These are phyloP conservation scores for Sarotherodon lohbergeri DNA, from an alignment of 2,113 vertebrate genomes.

Conservation along the genomic window DNA sequence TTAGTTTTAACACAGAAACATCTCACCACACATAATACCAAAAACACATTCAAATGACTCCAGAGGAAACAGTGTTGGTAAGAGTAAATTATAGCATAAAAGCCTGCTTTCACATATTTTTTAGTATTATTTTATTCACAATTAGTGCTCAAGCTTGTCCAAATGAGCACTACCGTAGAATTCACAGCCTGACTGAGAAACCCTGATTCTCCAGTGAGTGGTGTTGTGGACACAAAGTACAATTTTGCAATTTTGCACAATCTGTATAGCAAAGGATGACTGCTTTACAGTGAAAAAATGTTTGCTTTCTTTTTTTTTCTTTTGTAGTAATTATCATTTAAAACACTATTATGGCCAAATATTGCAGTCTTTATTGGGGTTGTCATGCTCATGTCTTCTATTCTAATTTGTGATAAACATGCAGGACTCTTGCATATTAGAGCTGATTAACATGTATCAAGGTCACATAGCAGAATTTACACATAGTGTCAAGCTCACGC, in stretches of 20 bases:
- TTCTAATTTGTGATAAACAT: not conserved
- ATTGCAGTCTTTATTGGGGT: not conserved
- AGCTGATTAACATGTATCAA: not conserved
- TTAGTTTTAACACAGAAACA: conserved; percentile 25
- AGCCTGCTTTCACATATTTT: conserved; percentile 10
- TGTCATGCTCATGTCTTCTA: not conserved
- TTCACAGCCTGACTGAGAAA: not conserved
- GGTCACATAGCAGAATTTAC: not conserved
- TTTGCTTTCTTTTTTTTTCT: not conserved
- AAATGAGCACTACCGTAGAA: not conserved
- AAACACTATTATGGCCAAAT: not conserved
- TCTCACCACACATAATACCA: not conserved
- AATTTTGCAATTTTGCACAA: not conserved
- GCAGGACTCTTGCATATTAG: not conserved
- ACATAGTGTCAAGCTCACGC: not conserved
- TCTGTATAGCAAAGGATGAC: not conserved
- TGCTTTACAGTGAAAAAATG: not conserved
- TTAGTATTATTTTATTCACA: not conserved
- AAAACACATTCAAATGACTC: not conserved
- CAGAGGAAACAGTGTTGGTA: not conserved
- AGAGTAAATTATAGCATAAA: not conserved
- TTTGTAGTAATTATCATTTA: not conserved
- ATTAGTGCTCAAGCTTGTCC: not conserved
- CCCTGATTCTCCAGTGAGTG: not conserved
- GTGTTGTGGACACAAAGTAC: not conserved